phyloP scores from a whole-genome alignment of 2,888 invertebrate species.

The Trichopria drosophilae region DNA sequence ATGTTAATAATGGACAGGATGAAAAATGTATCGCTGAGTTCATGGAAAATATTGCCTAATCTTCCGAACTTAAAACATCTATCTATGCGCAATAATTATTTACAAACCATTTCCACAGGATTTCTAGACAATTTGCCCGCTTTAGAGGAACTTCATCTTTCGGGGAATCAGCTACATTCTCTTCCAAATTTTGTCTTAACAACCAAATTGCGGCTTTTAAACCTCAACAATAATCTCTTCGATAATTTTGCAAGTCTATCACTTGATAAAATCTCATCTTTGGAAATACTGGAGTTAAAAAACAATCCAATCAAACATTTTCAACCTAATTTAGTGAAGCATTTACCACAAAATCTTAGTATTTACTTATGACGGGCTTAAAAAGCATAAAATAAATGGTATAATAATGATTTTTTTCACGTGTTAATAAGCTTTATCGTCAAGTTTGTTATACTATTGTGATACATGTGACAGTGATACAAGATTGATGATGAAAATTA shows the following conservation, averaged over 20 bases:
- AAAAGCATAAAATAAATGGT: too few species aligned
- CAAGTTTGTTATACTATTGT: too few species aligned
- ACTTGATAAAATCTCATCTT: conserved; percentile 2
- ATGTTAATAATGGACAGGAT: conserved; percentile 13
- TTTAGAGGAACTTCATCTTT: conserved; percentile 15
- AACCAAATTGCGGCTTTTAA: conserved; percentile 2
- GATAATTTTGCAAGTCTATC: not conserved
- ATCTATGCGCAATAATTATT: not conserved
- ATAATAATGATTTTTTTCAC: too few species aligned
- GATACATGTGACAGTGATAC: too few species aligned
- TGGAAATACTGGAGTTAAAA: conserved; percentile 12
- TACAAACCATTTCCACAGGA: not conserved
- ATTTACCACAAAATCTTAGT: not conserved
- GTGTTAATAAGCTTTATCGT: too few species aligned
- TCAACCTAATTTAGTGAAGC: not conserved
- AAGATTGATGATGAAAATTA: too few species aligned
- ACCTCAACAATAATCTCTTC: conserved; percentile 6
- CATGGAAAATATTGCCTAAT: not conserved
- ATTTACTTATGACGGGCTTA: not conserved
- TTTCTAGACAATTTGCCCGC: conserved; percentile 15
- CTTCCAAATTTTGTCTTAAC: conserved; percentile 5
- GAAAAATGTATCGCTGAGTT: not conserved
- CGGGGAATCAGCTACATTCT: conserved; percentile 10
- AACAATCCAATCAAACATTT: conserved; percentile 11
- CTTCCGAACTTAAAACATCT: not conserved